Percentiles rank a stretch among this genome's conserved stretches.
Conservation (phyloP, 2,888 invertebrate species). For the Augochlorella aurata region DNA sequence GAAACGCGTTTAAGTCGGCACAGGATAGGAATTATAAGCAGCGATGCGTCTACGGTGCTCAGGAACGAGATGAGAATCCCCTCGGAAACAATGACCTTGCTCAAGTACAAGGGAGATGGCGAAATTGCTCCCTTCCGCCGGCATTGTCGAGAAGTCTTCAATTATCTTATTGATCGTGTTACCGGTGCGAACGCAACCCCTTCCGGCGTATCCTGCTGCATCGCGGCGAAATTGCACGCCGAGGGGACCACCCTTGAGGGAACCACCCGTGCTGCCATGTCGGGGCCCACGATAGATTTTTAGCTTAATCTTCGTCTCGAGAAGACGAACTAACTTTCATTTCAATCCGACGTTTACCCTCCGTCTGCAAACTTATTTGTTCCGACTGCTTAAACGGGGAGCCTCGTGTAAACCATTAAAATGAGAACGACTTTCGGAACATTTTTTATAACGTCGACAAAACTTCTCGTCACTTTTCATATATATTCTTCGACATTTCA, state of each 20-base stretch:
- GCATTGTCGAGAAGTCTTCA: slow-evolving; percentile 74
- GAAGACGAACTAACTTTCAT: background rate
- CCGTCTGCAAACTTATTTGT: too few relatives aligned
- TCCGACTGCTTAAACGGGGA: too few relatives aligned
- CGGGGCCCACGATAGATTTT: slow-evolving; percentile 9
- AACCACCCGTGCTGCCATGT: background rate
- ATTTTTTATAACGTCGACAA: too few relatives aligned
- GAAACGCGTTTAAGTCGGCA: slow-evolving; percentile 13
- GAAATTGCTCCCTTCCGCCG: slow-evolving; percentile 74
- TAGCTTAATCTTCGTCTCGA: background rate
- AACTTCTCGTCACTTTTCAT: too few relatives aligned
- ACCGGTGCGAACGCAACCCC: slow-evolving; percentile 67
- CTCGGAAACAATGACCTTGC: slow-evolving; percentile 65
- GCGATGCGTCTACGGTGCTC: slow-evolving; percentile 39
- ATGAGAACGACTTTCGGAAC: too few relatives aligned
- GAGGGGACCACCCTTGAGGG: slow-evolving; percentile 45
- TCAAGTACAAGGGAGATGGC: slow-evolving; percentile 60
- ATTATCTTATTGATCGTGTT: slow-evolving; percentile 77
- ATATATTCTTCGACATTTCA: too few relatives aligned
- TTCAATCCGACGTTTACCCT: background rate
- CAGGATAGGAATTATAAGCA: slow-evolving; percentile 50
- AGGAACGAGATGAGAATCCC: slow-evolving; percentile 58
- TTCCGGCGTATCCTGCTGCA: slow-evolving; percentile 60
- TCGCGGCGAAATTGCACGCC: slow-evolving; percentile 39
- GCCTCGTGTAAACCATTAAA: too few relatives aligned